A percentile compares a stretch with the other conserved stretches of the same genome.
These are phyloP conservation scores for Fragum fragum DNA, from an alignment of 2,888 invertebrate genomes.

Conservation along the genomic window DNA sequence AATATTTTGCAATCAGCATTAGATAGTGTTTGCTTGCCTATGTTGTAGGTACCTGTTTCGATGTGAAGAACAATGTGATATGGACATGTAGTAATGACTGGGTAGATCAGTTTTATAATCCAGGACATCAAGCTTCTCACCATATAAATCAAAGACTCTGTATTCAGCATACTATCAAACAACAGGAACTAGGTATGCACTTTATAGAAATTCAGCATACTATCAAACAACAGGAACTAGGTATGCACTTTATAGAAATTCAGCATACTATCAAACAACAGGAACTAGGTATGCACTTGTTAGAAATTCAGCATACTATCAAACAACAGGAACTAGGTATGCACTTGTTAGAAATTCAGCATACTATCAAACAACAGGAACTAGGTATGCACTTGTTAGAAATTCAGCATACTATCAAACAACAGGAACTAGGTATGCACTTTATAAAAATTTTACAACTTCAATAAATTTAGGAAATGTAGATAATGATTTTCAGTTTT, in stretches of 20 bases:
- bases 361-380: too few species aligned
- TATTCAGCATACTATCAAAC: constrained; percentile 29
- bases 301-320: constrained; percentile 29
- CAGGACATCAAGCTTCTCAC: constrained; percentile 85
- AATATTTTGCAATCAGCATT: too few species aligned
- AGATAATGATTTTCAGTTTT: too few species aligned
- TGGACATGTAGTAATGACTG: constrained; percentile 86
- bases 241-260: too few species aligned
- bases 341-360: too few species aligned
- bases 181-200: background rate
- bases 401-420: too few species aligned
- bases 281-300: background rate
- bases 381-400: too few species aligned
- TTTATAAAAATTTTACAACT: too few species aligned
- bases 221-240: background rate
- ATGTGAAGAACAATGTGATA: constrained; percentile 85
- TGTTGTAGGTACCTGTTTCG: constrained; percentile 84
- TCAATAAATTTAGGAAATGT: too few species aligned
- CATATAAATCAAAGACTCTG: constrained; percentile 81
- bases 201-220: constrained; percentile 39
- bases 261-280: constrained; percentile 3
- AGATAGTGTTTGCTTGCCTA: too few species aligned
- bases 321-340: background rate
- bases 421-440: too few species aligned
- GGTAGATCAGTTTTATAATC: constrained; percentile 86